These are phyloP conservation scores for Cephus cinctus DNA, from an alignment of 1,140 invertebrate species.

Conservation along the genomic window DNA sequence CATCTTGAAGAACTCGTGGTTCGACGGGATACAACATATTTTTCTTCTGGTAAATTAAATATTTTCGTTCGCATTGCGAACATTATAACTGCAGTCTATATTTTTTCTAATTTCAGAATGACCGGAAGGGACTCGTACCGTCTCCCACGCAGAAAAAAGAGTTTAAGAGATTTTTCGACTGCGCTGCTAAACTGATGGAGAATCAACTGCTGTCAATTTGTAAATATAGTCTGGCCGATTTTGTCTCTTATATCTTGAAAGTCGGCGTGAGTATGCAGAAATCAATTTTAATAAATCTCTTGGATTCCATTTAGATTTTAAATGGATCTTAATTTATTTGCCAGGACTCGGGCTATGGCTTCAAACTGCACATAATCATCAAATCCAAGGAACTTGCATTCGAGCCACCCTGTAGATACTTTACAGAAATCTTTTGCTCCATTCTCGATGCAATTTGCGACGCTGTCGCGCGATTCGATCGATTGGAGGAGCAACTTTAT, in stretches of 20 bases:
- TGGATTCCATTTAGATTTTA: no score
- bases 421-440: conserved; percentile 68
- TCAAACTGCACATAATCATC: conserved; percentile 71
- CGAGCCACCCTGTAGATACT: conserved; percentile 75
- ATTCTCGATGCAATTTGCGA: conserved; percentile 73
- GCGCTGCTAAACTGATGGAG: conserved; percentile 82
- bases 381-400: conserved; percentile 71
- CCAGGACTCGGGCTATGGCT: conserved; percentile 68
- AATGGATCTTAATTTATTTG: conserved; percentile 26
- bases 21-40: conserved; percentile 64
- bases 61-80: not conserved
- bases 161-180: conserved; percentile 81
- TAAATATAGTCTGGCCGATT: conserved; percentile 74
- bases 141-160: conserved; percentile 66
- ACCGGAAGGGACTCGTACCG: conserved; percentile 75
- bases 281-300: conserved; percentile 9
- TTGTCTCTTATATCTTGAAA: conserved; percentile 72
- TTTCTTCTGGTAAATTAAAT: conserved; percentile 43
- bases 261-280: conserved; percentile 61
- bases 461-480: conserved; percentile 67
- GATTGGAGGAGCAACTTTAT: conserved; percentile 73
- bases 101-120: conserved; percentile 58
- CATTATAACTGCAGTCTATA: not conserved
- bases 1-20: conserved; percentile 63
- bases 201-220: conserved; percentile 78